Evolutionary conservation across 2,797 vertebrate species (phyloP).

Genomic region (Streptopelia turtur): DNA sequence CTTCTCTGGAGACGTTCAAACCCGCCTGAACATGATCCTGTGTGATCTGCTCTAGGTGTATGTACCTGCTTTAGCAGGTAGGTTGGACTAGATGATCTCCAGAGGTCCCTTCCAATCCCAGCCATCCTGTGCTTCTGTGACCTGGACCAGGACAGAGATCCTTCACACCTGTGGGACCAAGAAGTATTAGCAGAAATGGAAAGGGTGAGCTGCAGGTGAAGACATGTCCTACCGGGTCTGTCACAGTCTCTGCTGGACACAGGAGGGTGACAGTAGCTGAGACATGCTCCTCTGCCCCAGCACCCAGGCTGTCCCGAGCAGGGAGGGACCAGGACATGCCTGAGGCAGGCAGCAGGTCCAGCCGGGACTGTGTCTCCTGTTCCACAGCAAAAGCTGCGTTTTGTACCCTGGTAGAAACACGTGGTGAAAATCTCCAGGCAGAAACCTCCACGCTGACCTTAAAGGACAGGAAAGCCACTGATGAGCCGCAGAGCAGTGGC

Average conservation of each 20-base stretch:
- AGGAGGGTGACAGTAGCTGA: not conserved
- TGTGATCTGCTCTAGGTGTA: too few relatives aligned
- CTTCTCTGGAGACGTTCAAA: too few relatives aligned
- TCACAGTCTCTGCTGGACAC: not conserved
- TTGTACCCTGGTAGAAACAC: not conserved
- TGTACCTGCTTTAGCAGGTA: too few relatives aligned
- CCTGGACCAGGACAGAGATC: not conserved
- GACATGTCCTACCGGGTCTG: not conserved
- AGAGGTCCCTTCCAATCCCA: too few relatives aligned
- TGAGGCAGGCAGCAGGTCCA: not conserved
- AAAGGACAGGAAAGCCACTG: not conserved
- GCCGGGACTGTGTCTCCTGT: not conserved
- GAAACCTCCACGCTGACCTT: not conserved
- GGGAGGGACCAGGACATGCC: accelerated
- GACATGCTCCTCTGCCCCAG: not conserved
- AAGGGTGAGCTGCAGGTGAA: not conserved
- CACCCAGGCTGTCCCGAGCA: not conserved
- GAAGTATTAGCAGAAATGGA: not conserved
- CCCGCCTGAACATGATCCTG: too few relatives aligned
- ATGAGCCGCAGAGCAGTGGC: not conserved
- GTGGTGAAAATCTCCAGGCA: not conserved
- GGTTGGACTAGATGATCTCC: too few relatives aligned
- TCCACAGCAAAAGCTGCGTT: not conserved
- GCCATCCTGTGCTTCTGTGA: not conserved
- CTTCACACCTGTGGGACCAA: not conserved